Conservation (phyloP, 2,797 vertebrate species). For the Eulemur coronatus region DNA sequence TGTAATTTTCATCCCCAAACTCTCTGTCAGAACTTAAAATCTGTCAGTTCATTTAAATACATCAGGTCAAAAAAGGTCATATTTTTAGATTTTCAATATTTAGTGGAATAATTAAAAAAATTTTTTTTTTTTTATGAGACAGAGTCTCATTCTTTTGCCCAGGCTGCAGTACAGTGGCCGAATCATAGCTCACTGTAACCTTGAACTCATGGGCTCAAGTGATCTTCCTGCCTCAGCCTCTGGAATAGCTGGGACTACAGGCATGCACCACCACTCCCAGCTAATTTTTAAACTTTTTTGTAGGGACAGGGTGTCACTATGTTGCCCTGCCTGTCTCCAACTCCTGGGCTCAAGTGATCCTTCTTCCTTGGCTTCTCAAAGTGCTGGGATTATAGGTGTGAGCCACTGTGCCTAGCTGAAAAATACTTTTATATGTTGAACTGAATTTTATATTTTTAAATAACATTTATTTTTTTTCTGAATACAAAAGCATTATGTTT, state of each 20-base stretch:
- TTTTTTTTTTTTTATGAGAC: background rate
- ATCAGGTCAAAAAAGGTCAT: background rate
- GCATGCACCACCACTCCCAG: background rate
- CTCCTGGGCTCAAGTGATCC: background rate
- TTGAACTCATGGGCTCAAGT: background rate
- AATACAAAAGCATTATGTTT: background rate
- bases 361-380: background rate
- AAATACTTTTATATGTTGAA: constrained; percentile 25
- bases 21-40: background rate
- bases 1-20: background rate
- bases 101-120: constrained; percentile 28
- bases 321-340: background rate
- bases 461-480: background rate
- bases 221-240: background rate
- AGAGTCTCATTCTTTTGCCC: background rate
- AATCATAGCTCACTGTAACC: background rate
- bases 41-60: background rate
- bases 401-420: background rate
- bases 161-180: background rate
- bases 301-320: background rate
- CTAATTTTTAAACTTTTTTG: background rate
- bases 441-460: background rate
- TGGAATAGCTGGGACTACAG: background rate
- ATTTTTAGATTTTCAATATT: background rate
- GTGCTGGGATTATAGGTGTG: background rate